Base-by-base conservation (phyloP, 1,140 invertebrate genomes). In the Araneus ventricosus region DNA sequence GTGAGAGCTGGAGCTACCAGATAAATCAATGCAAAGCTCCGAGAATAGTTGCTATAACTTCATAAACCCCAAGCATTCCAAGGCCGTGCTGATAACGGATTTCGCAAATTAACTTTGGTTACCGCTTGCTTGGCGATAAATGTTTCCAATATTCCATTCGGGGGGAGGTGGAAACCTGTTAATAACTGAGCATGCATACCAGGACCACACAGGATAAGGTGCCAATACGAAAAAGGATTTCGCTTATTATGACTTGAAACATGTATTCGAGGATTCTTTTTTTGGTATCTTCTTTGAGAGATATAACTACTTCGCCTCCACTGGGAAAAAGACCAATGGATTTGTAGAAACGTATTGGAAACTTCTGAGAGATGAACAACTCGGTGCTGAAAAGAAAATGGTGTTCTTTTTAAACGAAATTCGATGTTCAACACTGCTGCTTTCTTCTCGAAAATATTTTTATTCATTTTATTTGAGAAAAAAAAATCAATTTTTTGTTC, bases 81-180 rank as follows among this genome's bases (percentile, higher is more conserved):
- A 70, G 30, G 34, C 63, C n/a, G 39, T 7, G 52, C 84, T 87
- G 91, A 93, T 93, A 93, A 93, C 84, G 91, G 91, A 93, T 93
- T 93, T 93, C 70, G 82, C 85, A 93, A 93, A 93, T 93, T 93
- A 93, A 93, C 91, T 93, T 93, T 88, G 91, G 91, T 93, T 93
- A 93, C 91, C 91, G 85, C 91, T 88, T 93, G 52, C 91, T 8
- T 39, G 22, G 85, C 84, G 91, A 93, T 93, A 93, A 93, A 93
- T 87, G 91, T 93, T 93, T 93, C 91, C 91, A 93, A 93, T 93
- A 93, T 93, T 93, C 91, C 67, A 79, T 6, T 24, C 34, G 61
- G 34, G 84, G n/a, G 27, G 57, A 14, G 30, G 20, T n/a, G 30
- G 70, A 75, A 14, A 37, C 59, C 70, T 75, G 70, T 75, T 75